Conservation (phyloP, 2,113 vertebrate species). For the Trinectes maculatus region DNA sequence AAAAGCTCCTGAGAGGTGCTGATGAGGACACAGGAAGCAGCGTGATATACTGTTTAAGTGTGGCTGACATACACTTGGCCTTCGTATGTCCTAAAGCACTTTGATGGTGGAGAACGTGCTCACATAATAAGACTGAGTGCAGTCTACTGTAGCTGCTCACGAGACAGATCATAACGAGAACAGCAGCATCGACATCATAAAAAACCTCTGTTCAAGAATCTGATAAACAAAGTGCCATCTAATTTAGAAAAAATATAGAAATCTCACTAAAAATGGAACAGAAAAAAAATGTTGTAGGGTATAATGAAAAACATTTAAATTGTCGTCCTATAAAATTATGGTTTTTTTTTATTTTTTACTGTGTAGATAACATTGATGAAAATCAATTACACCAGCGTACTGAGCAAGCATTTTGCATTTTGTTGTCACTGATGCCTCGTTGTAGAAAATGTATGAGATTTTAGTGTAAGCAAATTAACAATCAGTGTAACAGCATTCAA, state of each 20-base stretch:
- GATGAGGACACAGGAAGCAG: conserved; percentile 28
- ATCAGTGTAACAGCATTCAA: no score
- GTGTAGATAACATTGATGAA: background rate
- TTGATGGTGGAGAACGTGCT: conserved; percentile 40
- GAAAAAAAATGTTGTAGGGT: background rate
- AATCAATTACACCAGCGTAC: background rate
- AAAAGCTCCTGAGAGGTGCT: conserved; percentile 48
- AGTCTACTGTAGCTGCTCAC: conserved; percentile 1
- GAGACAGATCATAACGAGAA: conserved; percentile 13
- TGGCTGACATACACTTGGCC: conserved; percentile 45
- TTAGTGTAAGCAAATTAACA: no score
- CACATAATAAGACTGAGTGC: conserved; percentile 37
- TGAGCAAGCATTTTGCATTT: no score
- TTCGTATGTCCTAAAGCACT: conserved; percentile 35
- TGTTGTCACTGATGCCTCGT: no score
- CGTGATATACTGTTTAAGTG: conserved; percentile 44
- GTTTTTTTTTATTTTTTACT: background rate
- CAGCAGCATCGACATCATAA: conserved; percentile 4
- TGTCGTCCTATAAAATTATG: background rate
- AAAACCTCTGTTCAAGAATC: conserved; percentile 11
- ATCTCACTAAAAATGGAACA: conserved; percentile 10
- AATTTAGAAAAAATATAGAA: conserved; percentile 4
- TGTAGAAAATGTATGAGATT: no score
- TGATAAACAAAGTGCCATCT: conserved; percentile 14
- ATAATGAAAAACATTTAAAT: background rate